phyloP scores from a whole-genome alignment of 1,140 invertebrate species.

The Pseudomyrmex sp. region DNA sequence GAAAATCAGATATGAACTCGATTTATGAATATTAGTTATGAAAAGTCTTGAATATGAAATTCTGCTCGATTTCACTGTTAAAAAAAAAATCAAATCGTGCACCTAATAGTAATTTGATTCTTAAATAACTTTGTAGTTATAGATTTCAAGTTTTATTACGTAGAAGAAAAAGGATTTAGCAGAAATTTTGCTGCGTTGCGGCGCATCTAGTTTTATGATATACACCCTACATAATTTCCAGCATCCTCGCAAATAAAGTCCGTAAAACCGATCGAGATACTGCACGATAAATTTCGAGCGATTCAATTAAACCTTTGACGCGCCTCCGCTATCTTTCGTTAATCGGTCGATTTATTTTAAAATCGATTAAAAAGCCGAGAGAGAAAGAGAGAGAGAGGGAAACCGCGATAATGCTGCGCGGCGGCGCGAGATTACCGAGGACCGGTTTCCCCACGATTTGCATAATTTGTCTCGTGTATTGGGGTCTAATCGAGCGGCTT shows the following conservation, averaged over 20 bases:
- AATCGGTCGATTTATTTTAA: constrained; percentile 46
- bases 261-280: constrained; percentile 3
- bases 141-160: background rate
- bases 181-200: background rate
- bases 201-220: background rate
- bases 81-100: no score
- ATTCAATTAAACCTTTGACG: constrained; percentile 26
- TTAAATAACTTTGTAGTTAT: constrained; percentile 1
- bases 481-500: constrained; percentile 35
- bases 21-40: background rate
- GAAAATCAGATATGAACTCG: constrained; percentile 19
- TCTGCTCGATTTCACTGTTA: background rate
- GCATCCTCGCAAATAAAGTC: background rate
- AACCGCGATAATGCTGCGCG: constrained; percentile 13
- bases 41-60: background rate
- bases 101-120: background rate
- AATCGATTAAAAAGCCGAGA: constrained; percentile 42
- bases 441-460: constrained; percentile 36
- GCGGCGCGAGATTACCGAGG: constrained; percentile 6
- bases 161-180: background rate
- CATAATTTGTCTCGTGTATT: constrained; percentile 19
- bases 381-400: background rate
- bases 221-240: background rate
- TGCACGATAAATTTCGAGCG: constrained; percentile 26
- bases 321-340: constrained; percentile 23